These are phyloP conservation scores for Myotis brandtii DNA, from an alignment of 2,113 vertebrate species.

Conservation along the genomic window DNA sequence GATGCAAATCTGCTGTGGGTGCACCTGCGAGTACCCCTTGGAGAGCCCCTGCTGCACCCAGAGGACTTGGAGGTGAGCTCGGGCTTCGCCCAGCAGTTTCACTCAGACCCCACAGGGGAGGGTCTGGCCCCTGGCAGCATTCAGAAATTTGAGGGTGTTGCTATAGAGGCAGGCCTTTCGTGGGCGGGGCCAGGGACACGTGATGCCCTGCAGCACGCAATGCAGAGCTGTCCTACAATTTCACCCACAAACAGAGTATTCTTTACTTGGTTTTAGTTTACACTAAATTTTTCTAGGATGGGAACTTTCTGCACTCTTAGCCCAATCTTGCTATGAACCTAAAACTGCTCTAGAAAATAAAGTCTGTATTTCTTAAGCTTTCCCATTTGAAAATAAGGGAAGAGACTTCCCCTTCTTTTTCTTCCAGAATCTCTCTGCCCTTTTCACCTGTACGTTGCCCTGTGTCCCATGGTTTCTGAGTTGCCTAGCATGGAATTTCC, in stretches of 20 bases:
- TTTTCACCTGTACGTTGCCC: neutral
- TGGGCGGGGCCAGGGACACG: too few species aligned
- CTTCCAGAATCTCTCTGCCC: neutral
- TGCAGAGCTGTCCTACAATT: neutral
- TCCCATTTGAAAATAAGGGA: neutral
- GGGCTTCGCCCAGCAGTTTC: neutral
- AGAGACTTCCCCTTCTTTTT: neutral
- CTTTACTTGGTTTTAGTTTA: neutral
- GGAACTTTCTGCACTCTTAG: neutral
- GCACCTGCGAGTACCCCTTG: neutral
- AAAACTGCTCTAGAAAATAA: neutral
- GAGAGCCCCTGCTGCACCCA: neutral
- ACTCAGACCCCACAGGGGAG: neutral
- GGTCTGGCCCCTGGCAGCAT: neutral
- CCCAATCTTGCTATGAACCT: neutral
- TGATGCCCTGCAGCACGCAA: neutral
- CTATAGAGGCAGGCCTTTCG: neutral
- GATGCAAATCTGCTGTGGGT: neutral
- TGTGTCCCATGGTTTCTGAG: too few species aligned
- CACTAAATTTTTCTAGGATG: neutral
- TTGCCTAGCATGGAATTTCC: neutral
- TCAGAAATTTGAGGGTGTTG: neutral
- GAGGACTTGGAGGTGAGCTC: neutral
- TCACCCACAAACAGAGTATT: neutral
- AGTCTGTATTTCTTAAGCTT: neutral